Percentiles rank a stretch among this genome's conserved stretches.
Conservation (phyloP, 2,113 vertebrate species). For the Aramus guarauna region DNA sequence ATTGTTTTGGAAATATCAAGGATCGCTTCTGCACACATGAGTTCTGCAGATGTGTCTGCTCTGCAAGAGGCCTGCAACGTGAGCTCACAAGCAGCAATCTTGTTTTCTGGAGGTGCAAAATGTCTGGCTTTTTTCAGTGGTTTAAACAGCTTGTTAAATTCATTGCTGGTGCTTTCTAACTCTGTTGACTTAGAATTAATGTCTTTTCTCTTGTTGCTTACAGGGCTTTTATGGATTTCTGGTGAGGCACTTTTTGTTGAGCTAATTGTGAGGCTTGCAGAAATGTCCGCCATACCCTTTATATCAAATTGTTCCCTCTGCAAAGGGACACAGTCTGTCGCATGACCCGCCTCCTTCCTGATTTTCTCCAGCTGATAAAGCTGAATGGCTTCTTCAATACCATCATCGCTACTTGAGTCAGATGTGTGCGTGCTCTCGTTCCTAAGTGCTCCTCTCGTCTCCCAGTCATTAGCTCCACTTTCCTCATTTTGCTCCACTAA, state of each 20-base stretch:
- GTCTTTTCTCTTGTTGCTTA: conserved; percentile 68
- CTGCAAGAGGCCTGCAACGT: conserved; percentile 49
- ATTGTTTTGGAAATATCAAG: conserved; percentile 96
- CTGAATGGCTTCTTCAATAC: conserved; percentile 92
- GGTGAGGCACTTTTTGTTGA: conserved; percentile 63
- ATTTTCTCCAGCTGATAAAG: conserved; percentile 89
- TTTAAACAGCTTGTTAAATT: conserved; percentile 16
- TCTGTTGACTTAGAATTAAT: conserved; percentile 31
- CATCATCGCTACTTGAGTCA: conserved; percentile 89
- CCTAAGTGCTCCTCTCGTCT: not conserved
- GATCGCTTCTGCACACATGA: conserved; percentile 96
- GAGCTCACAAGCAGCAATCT: not conserved
- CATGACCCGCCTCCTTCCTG: conserved; percentile 57
- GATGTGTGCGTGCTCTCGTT: not conserved
- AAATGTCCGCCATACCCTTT: not conserved
- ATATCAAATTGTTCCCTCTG: conserved; percentile 30
- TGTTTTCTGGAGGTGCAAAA: not conserved
- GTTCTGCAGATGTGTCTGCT: conserved; percentile 86
- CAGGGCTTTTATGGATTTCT: conserved; percentile 47
- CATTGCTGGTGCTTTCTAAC: not conserved
- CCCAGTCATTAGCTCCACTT: not conserved
- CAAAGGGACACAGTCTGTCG: conserved; percentile 14
- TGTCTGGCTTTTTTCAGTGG: conserved; percentile 45
- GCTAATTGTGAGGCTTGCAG: conserved; percentile 9
- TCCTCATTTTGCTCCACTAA: not conserved